phyloP scores from a whole-genome alignment of 2,888 invertebrate genomes.

The Limnephilus marmoratus region DNA sequence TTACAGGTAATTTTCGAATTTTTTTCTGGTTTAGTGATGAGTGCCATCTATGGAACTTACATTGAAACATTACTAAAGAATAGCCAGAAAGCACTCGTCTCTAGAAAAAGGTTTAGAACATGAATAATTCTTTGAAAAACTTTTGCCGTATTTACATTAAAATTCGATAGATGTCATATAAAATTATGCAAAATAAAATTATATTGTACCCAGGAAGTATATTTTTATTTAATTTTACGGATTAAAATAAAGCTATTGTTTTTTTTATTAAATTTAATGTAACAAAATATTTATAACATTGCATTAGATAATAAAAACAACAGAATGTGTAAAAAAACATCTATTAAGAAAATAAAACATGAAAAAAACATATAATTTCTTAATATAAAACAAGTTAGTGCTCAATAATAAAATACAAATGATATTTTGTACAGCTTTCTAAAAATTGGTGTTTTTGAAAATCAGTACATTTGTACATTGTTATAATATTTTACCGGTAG shows the following conservation, averaged over 20 bases:
- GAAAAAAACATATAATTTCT: not conserved
- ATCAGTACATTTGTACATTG: not conserved
- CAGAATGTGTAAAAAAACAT: not conserved
- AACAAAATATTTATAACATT: constrained; percentile 13
- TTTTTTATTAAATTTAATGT: not conserved
- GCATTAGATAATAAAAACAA: constrained; percentile 40
- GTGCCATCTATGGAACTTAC: not conserved
- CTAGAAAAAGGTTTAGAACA: not conserved
- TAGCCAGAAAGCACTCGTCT: not conserved
- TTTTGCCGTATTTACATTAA: not conserved
- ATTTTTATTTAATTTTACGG: not conserved
- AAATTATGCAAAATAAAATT: not conserved
- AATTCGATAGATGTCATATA: not conserved
- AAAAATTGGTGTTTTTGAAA: not conserved
- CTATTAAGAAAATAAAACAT: not conserved
- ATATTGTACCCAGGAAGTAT: not conserved
- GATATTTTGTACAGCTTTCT: not conserved
- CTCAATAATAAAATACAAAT: not conserved
- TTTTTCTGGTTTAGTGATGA: not conserved
- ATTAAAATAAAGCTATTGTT: not conserved
- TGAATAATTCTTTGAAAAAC: not conserved
- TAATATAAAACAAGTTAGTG: not conserved
- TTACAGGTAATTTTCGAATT: not conserved
- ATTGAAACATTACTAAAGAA: not conserved
- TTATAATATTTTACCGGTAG: not conserved